Conservation (phyloP, 2,113 vertebrate genomes). For the Burhinus bistriatus region DNA sequence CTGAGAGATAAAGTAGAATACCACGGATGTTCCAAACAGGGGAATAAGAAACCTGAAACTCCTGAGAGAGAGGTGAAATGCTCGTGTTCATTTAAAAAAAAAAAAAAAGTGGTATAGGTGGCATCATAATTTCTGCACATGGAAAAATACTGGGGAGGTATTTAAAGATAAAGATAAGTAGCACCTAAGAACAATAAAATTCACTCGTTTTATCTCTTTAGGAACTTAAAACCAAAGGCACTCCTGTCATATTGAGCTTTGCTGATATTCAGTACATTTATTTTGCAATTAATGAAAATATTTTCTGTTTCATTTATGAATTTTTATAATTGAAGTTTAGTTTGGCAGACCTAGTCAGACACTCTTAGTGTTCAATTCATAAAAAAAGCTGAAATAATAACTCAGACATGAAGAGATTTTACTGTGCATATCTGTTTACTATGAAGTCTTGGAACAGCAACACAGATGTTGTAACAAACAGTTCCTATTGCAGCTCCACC, state of each 20-base stretch:
- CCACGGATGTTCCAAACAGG: neutral
- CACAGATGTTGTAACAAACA: slow-evolving; percentile 43
- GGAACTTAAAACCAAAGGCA: neutral
- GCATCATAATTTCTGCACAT: neutral
- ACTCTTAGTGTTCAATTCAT: neutral
- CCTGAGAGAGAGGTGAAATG: neutral
- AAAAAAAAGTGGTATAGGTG: neutral
- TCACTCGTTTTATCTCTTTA: neutral
- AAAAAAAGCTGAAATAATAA: neutral
- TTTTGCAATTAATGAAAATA: neutral
- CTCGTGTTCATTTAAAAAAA: neutral
- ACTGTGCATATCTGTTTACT: slow-evolving; percentile 39
- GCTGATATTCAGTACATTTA: neutral
- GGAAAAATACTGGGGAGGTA: neutral
- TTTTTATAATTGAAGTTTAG: slow-evolving; percentile 4
- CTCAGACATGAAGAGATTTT: neutral
- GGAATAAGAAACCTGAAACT: neutral
- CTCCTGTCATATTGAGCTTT: neutral
- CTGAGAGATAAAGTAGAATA: neutral
- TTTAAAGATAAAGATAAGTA: neutral
- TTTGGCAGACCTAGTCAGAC: neutral
- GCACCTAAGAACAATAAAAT: neutral
- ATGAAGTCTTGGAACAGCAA: neutral
- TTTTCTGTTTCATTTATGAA: neutral
- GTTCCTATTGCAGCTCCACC: neutral